Base-by-base conservation (phyloP, 2,113 vertebrate species). In the Raja brachyura region DNA sequence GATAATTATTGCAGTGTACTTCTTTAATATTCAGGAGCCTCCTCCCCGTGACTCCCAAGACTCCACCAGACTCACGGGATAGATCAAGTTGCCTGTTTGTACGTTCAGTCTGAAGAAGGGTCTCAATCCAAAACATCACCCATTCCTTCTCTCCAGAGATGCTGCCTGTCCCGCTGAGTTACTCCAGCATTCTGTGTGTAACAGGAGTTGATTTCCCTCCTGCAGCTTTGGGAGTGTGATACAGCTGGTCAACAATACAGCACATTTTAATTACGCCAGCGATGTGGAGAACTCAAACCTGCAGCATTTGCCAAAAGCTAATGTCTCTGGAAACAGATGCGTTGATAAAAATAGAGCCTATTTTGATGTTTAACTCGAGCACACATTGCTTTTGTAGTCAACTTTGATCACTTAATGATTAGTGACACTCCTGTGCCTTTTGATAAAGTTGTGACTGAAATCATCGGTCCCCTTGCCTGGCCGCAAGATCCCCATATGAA, bases 401-500 rank as follows among this genome's bases (percentile, higher is more conserved):
- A 74, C 93, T 95, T 94, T 92, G 94, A 95, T 95, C 0, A 11
- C 13, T 0, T 59, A 0, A 0, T 39, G 93, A 93, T 20, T 1
- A 0, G 48, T 94, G 94, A 94, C 94, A 93, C 94, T 94, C 73
- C 14, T 31, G n/a, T 93, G 61, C 85, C 93, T 94, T 94, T 92
- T 90, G 93, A 93, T 93, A 93, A 93, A 93, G 48, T n/a, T 8
- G 48, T 86, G 77, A 73, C 79, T 94, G 73, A 68, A 94, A 78
- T 77, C 94, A 93, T 56, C 93, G 0, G 0, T 93, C 92, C 93
- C 93, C 95, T 94, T 79, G 81, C 93, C 93, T n/a, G 0, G 0
- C 90, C 94, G 94, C 90, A 14, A 3, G 93, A 95, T 94, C 86
- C 39, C 39, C 74, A 93, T 94, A 74, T 11, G 92, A 95, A 94